Conservation (phyloP, 2,113 vertebrate species). For the Chascanopsetta lugubris region DNA sequence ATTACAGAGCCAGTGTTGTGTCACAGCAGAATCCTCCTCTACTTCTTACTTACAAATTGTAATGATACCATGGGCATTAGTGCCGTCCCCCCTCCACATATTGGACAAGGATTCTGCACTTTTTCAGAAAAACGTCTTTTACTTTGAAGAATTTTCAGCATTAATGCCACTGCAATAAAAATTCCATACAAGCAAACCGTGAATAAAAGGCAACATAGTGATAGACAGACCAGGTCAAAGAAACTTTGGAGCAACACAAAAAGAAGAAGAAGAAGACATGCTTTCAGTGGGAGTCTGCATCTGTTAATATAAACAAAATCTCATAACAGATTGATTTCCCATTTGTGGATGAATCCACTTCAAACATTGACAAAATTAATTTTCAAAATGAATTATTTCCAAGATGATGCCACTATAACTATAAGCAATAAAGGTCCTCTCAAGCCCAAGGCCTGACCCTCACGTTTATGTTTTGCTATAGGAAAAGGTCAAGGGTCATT, state of each 20-base stretch:
- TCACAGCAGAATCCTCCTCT: constrained; percentile 14
- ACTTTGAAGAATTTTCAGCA: background rate
- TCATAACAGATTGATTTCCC: too few relatives aligned
- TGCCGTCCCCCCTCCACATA: background rate
- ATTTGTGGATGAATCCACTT: too few relatives aligned
- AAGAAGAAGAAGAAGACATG: background rate
- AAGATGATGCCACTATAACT: too few relatives aligned
- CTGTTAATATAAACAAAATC: background rate
- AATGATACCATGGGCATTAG: background rate
- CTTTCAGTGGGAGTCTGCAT: background rate
- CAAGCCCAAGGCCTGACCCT: too few relatives aligned
- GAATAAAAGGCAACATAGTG: background rate
- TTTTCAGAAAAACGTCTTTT: constrained; percentile 32
- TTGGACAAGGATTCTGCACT: background rate
- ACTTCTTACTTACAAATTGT: background rate
- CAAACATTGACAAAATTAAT: too few relatives aligned
- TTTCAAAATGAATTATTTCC: too few relatives aligned
- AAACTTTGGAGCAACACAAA: background rate
- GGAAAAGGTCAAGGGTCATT: too few relatives aligned
- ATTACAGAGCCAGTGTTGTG: constrained; percentile 37
- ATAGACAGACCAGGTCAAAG: background rate
- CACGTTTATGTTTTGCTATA: too few relatives aligned
- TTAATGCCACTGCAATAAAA: constrained; percentile 1
- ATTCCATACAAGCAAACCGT: background rate
- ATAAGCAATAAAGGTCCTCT: too few relatives aligned